These are phyloP conservation scores for Platypus cylindrus DNA, from an alignment of 2,888 invertebrate genomes.

Conservation along the genomic window DNA sequence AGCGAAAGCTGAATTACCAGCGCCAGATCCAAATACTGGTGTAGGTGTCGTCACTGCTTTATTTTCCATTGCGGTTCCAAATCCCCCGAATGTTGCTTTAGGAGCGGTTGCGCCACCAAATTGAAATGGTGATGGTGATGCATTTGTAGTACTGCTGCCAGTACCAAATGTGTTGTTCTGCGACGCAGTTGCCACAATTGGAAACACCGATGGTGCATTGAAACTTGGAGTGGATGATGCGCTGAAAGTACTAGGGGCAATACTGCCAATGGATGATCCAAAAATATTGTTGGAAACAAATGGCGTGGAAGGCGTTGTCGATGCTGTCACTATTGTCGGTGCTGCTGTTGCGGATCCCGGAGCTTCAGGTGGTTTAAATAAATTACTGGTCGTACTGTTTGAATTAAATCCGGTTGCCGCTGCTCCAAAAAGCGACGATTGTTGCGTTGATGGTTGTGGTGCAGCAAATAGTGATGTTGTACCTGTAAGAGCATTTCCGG, in stretches of 20 bases:
- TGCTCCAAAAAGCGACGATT: too few relatives aligned
- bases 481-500: background rate
- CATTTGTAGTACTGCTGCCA: background rate
- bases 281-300: slow-evolving; percentile 8
- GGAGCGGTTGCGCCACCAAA: background rate
- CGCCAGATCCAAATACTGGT: slow-evolving; percentile 6
- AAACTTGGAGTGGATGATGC: background rate
- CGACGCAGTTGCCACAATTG: background rate
- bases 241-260: slow-evolving; percentile 1
- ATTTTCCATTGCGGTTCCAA: slow-evolving; percentile 5
- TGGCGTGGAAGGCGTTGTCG: slow-evolving; percentile 2
- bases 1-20: slow-evolving; percentile 4
- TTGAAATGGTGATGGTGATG: slow-evolving; percentile 5
- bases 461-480: background rate
- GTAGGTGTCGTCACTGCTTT: too few relatives aligned
- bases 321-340: slow-evolving; percentile 4
- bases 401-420: too few relatives aligned
- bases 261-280: background rate
- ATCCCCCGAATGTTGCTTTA: slow-evolving; percentile 1
- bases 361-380: too few relatives aligned
- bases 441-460: slow-evolving; percentile 3
- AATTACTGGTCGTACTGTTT: too few relatives aligned
- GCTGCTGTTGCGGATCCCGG: too few relatives aligned
- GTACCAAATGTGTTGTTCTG: slow-evolving; percentile 5
- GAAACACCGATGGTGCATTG: background rate